Evolutionary conservation across 2,888 invertebrate species (phyloP).

Genomic region (Ophioninae sp.): DNA sequence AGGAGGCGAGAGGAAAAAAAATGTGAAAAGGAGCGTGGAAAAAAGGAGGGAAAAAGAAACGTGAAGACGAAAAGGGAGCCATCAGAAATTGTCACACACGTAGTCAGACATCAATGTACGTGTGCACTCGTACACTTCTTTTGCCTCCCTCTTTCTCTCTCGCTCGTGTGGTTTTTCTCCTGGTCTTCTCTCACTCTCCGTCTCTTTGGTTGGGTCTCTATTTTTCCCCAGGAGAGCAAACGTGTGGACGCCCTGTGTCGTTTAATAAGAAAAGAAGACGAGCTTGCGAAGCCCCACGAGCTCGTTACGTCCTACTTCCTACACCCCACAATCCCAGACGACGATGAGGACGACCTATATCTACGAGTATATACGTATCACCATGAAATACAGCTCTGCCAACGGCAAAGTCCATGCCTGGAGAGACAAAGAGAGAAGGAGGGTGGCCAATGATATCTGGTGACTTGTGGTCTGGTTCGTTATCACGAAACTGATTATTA

Average conservation of each 20-base stretch:
- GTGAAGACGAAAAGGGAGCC: slow-evolving; percentile 60
- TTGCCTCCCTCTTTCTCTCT: too few relatives aligned
- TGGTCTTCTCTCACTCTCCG: neutral
- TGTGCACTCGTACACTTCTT: too few relatives aligned
- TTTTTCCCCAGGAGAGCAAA: slow-evolving; percentile 40
- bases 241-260: slow-evolving; percentile 59
- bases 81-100: slow-evolving; percentile 41
- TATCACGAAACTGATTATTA: slow-evolving; percentile 51
- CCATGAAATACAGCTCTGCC: slow-evolving; percentile 49
- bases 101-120: slow-evolving; percentile 4
- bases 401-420: slow-evolving; percentile 15
- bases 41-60: slow-evolving; percentile 45
- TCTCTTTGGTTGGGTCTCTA: slow-evolving; percentile 4
- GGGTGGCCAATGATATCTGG: slow-evolving; percentile 42
- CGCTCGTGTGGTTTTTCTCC: neutral
- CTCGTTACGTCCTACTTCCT: slow-evolving; percentile 63
- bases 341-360: slow-evolving; percentile 50
- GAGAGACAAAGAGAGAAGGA: slow-evolving; percentile 17
- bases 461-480: slow-evolving; percentile 55
- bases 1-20: slow-evolving; percentile 38
- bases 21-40: slow-evolving; percentile 31
- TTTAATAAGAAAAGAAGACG: slow-evolving; percentile 62
- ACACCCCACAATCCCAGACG: slow-evolving; percentile 54
- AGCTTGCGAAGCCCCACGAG: slow-evolving; percentile 61
- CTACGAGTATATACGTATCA: slow-evolving; percentile 18